These are phyloP conservation scores for Butorides virescens DNA, from an alignment of 2,113 vertebrate species.

Conservation along the genomic window DNA sequence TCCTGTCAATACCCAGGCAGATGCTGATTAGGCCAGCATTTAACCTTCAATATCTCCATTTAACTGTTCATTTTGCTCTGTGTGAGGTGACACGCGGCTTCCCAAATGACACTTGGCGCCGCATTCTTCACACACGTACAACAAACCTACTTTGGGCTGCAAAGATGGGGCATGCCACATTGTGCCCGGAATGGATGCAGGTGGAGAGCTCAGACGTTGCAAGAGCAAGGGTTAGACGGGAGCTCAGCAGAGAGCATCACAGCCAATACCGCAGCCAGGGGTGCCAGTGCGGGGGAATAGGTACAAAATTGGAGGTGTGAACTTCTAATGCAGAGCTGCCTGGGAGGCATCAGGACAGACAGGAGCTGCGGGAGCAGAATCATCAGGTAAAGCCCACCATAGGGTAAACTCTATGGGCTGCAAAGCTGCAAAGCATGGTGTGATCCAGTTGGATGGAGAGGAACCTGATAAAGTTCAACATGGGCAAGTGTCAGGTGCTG, in stretches of 20 bases:
- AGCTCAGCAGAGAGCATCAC: neutral
- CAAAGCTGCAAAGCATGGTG: neutral
- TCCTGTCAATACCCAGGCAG: neutral
- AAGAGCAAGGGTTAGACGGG: neutral
- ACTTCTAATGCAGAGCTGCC: neutral
- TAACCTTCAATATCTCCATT: neutral
- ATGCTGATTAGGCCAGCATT: neutral
- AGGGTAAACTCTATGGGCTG: rapidly evolving
- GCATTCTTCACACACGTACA: neutral
- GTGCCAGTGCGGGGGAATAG: rapidly evolving
- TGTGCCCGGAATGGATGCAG: rapidly evolving
- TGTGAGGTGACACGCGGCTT: neutral
- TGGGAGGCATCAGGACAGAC: neutral
- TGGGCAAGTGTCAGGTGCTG: no score
- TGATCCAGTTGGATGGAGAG: no score
- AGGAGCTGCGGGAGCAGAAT: neutral
- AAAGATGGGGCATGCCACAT: neutral
- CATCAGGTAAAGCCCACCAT: neutral
- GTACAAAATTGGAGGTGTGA: neutral
- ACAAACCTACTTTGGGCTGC: neutral
- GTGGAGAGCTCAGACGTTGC: neutral
- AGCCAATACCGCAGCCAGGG: no score
- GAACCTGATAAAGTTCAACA: no score
- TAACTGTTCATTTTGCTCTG: neutral
- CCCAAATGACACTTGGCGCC: rapidly evolving